These are phyloP conservation scores for Jacana jacana DNA, from an alignment of 2,113 vertebrate genomes.

Conservation along the genomic window DNA sequence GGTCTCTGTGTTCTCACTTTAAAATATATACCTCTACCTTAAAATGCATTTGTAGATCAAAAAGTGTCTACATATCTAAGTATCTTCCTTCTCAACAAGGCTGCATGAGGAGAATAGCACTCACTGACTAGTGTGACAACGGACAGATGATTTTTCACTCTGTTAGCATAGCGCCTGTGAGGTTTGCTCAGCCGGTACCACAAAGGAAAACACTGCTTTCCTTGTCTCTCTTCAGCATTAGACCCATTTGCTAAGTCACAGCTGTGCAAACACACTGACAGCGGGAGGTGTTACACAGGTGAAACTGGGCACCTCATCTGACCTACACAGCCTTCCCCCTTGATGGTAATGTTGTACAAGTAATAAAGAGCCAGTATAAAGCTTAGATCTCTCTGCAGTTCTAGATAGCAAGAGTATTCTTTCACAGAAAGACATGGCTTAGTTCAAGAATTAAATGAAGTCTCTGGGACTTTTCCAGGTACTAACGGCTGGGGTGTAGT, in stretches of 20 bases:
- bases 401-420: neutral
- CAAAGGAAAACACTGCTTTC: constrained; percentile 2
- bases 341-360: neutral
- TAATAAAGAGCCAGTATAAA: neutral
- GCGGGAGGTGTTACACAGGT: neutral
- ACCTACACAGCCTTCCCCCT: neutral
- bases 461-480: neutral
- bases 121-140: neutral
- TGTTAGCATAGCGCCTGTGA: neutral
- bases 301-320: neutral
- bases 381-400: neutral
- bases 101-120: neutral
- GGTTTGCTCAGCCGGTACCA: constrained; percentile 6
- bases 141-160: neutral
- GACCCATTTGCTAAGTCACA: constrained; percentile 5
- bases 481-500: neutral
- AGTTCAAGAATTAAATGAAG: neutral
- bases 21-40: neutral
- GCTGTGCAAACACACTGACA: constrained; percentile 24
- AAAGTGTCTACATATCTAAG: neutral
- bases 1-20: neutral
- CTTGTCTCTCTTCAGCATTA: neutral
- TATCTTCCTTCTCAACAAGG: neutral
- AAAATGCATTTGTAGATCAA: neutral
- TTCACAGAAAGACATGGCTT: neutral